These are phyloP conservation scores for Ceraclea dissimilis DNA, from an alignment of 2,888 invertebrate genomes.

Conservation along the genomic window DNA sequence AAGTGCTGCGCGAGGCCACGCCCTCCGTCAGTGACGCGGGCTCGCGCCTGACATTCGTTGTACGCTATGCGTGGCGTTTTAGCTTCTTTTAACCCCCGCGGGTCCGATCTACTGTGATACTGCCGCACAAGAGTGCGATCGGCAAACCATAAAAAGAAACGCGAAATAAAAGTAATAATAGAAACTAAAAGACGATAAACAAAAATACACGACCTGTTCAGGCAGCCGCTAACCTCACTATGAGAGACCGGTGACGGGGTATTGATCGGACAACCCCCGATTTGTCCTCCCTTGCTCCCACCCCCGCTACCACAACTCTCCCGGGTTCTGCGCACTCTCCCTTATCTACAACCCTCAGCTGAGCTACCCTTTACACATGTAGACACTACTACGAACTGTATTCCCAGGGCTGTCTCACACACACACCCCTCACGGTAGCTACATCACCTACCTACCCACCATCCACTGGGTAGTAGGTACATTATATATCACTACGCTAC, in stretches of 20 bases:
- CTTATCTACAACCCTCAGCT: neutral
- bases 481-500: no score
- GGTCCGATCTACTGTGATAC: constrained; percentile 1
- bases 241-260: constrained; percentile 28
- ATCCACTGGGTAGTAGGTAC: neutral
- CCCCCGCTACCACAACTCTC: constrained; percentile 39
- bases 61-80: constrained; percentile 10
- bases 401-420: neutral
- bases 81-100: constrained; percentile 5
- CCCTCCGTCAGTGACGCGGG: constrained; percentile 19
- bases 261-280: constrained; percentile 36
- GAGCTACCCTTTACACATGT: neutral
- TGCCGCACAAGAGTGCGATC: constrained; percentile 12
- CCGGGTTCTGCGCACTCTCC: neutral
- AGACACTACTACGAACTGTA: neutral
- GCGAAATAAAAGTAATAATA: constrained; percentile 36
- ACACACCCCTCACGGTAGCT: neutral
- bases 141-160: constrained; percentile 49
- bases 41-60: constrained; percentile 13
- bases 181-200: constrained; percentile 52
- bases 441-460: neutral
- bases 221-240: constrained; percentile 47
- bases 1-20: constrained; percentile 12
- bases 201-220: constrained; percentile 44
- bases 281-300: constrained; percentile 30